Evolutionary conservation across 2,113 vertebrate species (phyloP), one percentile per base, ranked within the genome.

Genomic region (Plestiodon gilberti): DNA sequence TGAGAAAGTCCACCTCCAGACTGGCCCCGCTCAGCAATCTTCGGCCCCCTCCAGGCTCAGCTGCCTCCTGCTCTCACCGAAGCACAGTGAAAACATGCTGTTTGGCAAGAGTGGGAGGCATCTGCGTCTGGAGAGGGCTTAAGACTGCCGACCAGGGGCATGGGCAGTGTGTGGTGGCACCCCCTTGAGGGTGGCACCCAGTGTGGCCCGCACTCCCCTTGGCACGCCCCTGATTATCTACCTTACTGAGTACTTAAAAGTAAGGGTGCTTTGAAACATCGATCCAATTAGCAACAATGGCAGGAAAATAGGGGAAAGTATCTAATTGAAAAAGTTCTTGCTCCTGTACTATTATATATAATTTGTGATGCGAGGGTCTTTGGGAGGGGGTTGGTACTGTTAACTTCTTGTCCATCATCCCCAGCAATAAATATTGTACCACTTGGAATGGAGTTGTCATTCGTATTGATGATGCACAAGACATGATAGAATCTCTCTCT

Each of bases 191-290:
- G n/a, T n/a, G n/a, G n/a, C n/a, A n/a, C n/a, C n/a, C n/a, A n/a
- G n/a, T n/a, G n/a, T n/a, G n/a, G n/a, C n/a, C n/a, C n/a, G n/a
- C n/a, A n/a, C n/a, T n/a, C n/a, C n/a, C n/a, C n/a, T n/a, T n/a
- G n/a, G n/a, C n/a, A n/a, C n/a, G n/a, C n/a, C n/a, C n/a, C n/a
- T 81, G 23, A 85, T 84, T 77, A 88, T 69, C 69, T 87, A 64
- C 84, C 78, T 89, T 83, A 79, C 30, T 71, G 88, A 88, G 62
- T 91, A 75, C 81, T 64, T 75, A 84, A 23, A 48, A 84, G 33
- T 82, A 52, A 9, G 48, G 10, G 38, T 33, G 40, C 30, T 64
- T 52, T 74, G 69, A 85, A 65, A 43, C 40, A 64, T 81, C 28
- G 22, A 48, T 38, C 23, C 57, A 80, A 62, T 5, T 33, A 38